Evolutionary conservation across 1,140 invertebrate species (phyloP), one percentile per base, ranked within the genome.

Genomic region (Stenopsyche tienmushanensis): DNA sequence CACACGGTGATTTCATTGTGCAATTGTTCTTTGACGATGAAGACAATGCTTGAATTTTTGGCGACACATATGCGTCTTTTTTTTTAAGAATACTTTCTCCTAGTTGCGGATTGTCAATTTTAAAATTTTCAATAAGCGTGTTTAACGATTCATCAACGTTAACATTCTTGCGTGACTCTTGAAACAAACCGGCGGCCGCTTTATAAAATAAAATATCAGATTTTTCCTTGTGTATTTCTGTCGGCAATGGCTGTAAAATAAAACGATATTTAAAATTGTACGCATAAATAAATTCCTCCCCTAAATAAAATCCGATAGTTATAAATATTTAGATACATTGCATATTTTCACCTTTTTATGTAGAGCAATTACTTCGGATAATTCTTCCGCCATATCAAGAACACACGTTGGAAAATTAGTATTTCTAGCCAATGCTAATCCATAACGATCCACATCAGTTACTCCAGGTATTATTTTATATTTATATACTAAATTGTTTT

Each of bases 401-500:
- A 74, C 77, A 24, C 73, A 72, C 71, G 73, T 67, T 0, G 80
- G 78, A 29, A 81, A 71, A 72, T 80, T 77, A 1, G 80, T 80
- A 70, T 75, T 78, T 42, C 73, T 73, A 18, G 80, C 80, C 45
- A 80, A 66, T 13, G 74, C 68, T 42, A 81, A 62, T 1, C 79
- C 80, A 53, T 81, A 81, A 39, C 76, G 66, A 23, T 80, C 72
- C 10, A 80, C 73, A 29, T 72, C 73, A 0, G 75, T 78, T 0
- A 76, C 59, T 9, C 79, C 80, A 3, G 60, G 50, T 57, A 76
- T 73, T 26, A 81, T 72, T 72, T 78, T 81, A 62, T 81, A 77
- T 64, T 76, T 62, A 50, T 81, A 81, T 1, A 77, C 49, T 21
- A 74, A 77, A 72, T 71, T 74, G n/a, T n/a, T n/a, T n/a, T n/a